phyloP scores from a whole-genome alignment of 2,888 invertebrate species.

The Nudaria mundana region DNA sequence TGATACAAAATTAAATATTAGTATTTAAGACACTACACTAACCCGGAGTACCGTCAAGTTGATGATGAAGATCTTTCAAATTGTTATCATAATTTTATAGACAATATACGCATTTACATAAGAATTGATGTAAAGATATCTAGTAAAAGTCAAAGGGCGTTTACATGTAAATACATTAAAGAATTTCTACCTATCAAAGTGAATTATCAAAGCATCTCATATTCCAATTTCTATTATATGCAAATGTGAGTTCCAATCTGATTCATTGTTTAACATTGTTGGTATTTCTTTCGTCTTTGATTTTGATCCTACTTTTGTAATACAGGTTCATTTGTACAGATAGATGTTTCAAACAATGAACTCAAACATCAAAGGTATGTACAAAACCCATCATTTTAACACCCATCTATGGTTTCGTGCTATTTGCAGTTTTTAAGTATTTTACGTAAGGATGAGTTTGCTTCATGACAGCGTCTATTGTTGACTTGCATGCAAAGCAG shows the following conservation, averaged over 20 bases:
- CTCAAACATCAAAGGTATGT: conserved; percentile 29
- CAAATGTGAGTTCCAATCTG: conserved; percentile 32
- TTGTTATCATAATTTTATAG: no score
- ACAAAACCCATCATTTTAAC: conserved; percentile 13
- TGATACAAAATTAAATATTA: no score
- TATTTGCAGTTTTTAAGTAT: conserved; percentile 13
- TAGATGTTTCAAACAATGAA: conserved; percentile 38
- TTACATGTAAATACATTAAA: conserved; percentile 22
- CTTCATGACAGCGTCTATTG: conserved; percentile 3
- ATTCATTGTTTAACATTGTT: conserved; percentile 29
- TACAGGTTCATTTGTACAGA: conserved; percentile 39
- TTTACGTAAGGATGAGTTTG: neutral
- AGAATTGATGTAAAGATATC: conserved; percentile 15
- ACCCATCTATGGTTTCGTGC: conserved; percentile 11
- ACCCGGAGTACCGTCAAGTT: no score
- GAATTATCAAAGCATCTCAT: conserved; percentile 35
- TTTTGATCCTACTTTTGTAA: conserved; percentile 21
- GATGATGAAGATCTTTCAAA: no score
- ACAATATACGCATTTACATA: neutral
- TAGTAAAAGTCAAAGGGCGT: conserved; percentile 12
- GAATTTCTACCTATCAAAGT: conserved; percentile 36
- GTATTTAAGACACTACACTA: no score
- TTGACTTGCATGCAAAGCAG: conserved; percentile 23
- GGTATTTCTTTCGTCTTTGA: conserved; percentile 31
- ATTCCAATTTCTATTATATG: conserved; percentile 50